Conservation (phyloP, 2,888 invertebrate genomes). For the Caenorhabditis parvicauda region DNA sequence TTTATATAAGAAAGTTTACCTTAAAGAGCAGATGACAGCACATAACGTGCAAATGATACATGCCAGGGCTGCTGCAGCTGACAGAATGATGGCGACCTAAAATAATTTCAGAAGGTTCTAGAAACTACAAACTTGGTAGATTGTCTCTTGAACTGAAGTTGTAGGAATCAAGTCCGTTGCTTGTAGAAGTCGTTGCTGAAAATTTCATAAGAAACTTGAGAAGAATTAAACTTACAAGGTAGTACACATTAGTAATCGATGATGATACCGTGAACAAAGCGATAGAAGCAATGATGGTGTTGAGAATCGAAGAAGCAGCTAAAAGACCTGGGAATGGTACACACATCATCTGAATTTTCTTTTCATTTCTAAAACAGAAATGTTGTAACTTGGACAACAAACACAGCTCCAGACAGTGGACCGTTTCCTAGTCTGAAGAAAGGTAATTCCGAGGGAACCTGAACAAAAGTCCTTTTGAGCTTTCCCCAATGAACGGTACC, state of each 20-base stretch:
- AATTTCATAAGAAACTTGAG: no score
- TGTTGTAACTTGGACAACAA: constrained; percentile 53
- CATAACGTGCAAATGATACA: constrained; percentile 52
- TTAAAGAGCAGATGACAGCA: constrained; percentile 47
- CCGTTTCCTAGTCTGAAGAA: constrained; percentile 61
- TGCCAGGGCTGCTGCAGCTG: constrained; percentile 53
- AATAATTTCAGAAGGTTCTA: background rate
- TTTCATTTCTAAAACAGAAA: background rate
- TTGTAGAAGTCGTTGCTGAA: constrained; percentile 51
- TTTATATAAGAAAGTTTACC: constrained; percentile 18
- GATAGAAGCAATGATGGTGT: constrained; percentile 52
- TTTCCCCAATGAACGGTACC: no score
- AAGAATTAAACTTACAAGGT: constrained; percentile 38
- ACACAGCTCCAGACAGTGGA: constrained; percentile 53
- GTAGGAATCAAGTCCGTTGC: constrained; percentile 40
- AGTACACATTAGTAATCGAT: constrained; percentile 59
- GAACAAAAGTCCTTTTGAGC: constrained; percentile 1
- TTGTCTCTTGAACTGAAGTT: constrained; percentile 35
- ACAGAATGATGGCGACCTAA: constrained; percentile 53
- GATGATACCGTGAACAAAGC: constrained; percentile 58
- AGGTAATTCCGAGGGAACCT: constrained; percentile 55
- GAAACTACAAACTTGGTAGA: constrained; percentile 20
- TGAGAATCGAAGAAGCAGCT: constrained; percentile 49
- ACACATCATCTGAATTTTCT: constrained; percentile 38
- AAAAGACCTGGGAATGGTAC: constrained; percentile 47